These are phyloP conservation scores for Bergia puertoricense DNA, from an alignment of 92 coral and sea anemone species.

Conservation along the genomic window DNA sequence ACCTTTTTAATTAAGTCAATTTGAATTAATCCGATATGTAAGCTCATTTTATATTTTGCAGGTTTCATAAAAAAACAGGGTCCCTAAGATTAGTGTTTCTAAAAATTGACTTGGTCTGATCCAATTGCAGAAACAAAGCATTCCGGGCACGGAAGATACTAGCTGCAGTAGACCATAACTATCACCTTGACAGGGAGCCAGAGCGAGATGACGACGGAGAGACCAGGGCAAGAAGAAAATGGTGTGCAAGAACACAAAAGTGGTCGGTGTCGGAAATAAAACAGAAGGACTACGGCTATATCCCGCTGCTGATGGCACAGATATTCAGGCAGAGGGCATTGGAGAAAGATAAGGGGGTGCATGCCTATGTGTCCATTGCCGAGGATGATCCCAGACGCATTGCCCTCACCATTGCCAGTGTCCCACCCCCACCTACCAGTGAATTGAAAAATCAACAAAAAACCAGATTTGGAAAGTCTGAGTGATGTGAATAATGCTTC, in stretches of 20 bases:
- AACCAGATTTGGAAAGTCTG: background rate
- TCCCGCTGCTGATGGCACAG: constrained; percentile 56
- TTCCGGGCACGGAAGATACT: constrained; percentile 60
- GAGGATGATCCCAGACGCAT: background rate
- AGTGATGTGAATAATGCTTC: no score
- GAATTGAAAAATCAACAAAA: background rate
- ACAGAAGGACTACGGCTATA: constrained; percentile 53
- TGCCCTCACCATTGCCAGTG: background rate
- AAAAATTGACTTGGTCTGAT: constrained; percentile 1
- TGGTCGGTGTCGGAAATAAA: constrained; percentile 52
- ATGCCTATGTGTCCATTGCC: no score
- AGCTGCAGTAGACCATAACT: constrained; percentile 62
- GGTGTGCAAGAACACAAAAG: constrained; percentile 53
- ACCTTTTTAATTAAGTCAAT: background rate
- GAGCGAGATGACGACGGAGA: constrained; percentile 37
- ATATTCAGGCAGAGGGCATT: constrained; percentile 19
- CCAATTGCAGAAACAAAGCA: constrained; percentile 31
- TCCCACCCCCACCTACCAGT: background rate
- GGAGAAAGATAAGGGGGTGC: no score
- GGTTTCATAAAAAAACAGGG: constrained; percentile 2
- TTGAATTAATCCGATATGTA: background rate
- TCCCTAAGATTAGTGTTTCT: background rate
- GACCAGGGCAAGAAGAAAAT: constrained; percentile 44
- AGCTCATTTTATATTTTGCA: constrained; percentile 5
- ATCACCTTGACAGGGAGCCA: constrained; percentile 41